Base-by-base conservation (phyloP, 2,797 vertebrate species). In the Hafferia zeledoni region DNA sequence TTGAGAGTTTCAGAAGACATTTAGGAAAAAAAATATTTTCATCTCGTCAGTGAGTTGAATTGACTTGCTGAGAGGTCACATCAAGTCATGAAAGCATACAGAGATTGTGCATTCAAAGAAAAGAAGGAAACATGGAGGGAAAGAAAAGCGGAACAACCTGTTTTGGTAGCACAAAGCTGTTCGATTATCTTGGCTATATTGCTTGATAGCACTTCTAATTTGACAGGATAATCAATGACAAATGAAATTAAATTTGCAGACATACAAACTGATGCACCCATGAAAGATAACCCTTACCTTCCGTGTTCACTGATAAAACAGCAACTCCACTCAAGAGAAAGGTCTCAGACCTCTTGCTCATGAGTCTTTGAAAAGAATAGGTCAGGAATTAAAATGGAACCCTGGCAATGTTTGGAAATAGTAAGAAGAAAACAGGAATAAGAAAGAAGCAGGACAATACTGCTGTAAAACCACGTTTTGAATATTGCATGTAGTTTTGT, bases 401-500 rank as follows among this genome's bases (percentile, higher is more conserved):
- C 16, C 1, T 2, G 0, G 0, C 8, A 60, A 37, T 33, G 5
- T 50, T 55, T 75, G 53, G 28, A 75, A 64, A 87, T 12, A 59
- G 6, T 77, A 74, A 71, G 22, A 37, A 78, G 60, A 41, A 35
- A 13, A 10, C 5, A 47, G 37, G 77, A 70, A 6, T 17, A 67
- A 67, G 65, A 52, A 33, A 67, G 27, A 82, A 89, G 27, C 23
- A 59, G 53, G 12, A 49, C 28, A 52, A 22, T 25, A n/a, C 25
- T 3, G 4, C 57, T 50, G 43, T 37, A 70, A 81, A 81, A 15
- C 37, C 4, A 25, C 10, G 8, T n/a, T 19, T 89, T 70, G 44
- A 83, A 19, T 75, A 52, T 5, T 25, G 18, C 22, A 31, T 24
- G 35, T 8, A 60, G 30, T 30, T 81, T 47, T 63, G 28, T 39